phyloP scores from a whole-genome alignment of 1,140 invertebrate genomes.

The Bombus confusus region DNA sequence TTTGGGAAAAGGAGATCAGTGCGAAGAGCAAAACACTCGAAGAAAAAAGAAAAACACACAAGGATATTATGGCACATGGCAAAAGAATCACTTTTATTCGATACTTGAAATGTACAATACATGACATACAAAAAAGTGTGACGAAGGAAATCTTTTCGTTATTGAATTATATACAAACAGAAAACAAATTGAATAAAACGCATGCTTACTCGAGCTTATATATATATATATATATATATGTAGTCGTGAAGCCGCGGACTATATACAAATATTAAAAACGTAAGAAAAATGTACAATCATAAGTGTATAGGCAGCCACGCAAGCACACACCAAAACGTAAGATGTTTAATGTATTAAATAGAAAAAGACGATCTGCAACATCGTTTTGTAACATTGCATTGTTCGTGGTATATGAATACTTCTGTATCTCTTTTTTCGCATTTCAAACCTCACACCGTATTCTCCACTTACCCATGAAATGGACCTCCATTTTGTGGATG shows the following conservation, averaged over 20 bases:
- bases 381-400: slow-evolving; percentile 5
- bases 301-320: slow-evolving; percentile 69
- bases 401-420: slow-evolving; percentile 7
- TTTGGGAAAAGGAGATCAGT: slow-evolving; percentile 7
- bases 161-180: slow-evolving; percentile 46
- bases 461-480: slow-evolving; percentile 78
- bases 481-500: slow-evolving; percentile 75
- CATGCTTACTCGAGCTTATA: slow-evolving; percentile 58
- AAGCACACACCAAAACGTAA: slow-evolving; percentile 60
- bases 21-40: slow-evolving; percentile 16
- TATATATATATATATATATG: slow-evolving; percentile 11
- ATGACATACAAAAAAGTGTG: slow-evolving; percentile 22
- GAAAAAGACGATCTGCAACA: slow-evolving; percentile 8
- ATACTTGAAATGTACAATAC: slow-evolving; percentile 52
- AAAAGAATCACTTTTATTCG: slow-evolving; percentile 69
- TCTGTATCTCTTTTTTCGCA: neutral
- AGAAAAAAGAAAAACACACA: slow-evolving; percentile 51
- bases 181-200: slow-evolving; percentile 5
- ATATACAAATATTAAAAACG: slow-evolving; percentile 52
- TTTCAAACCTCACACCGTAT: slow-evolving; percentile 47
- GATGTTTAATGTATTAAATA: neutral
- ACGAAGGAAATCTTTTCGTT: neutral
- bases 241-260: slow-evolving; percentile 27
- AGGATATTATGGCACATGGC: slow-evolving; percentile 32
- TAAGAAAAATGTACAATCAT: slow-evolving; percentile 5